Base-by-base conservation (phyloP, 2,113 vertebrate species). In the Corvus cornix region DNA sequence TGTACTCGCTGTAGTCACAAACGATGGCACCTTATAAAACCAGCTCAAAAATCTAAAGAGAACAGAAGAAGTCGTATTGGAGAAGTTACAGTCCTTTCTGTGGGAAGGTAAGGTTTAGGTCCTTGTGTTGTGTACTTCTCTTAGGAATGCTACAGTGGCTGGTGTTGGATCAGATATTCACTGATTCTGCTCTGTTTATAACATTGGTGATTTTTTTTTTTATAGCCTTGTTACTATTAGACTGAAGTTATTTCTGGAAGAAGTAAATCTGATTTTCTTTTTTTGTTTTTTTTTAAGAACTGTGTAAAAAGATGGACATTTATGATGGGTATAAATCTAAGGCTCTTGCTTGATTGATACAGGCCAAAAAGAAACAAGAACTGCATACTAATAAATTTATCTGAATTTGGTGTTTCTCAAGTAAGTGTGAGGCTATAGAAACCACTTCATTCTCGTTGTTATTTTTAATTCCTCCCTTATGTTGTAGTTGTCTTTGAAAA, bases 1-100 rank as follows among this genome's bases (percentile, higher is more conserved):
- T 99, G 99, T 95, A 98, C 95, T 81, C 98, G 99, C 85, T 99
- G 99, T 91, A 98, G 93, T 93, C 99, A 99, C 81, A 99, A 99
- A 84, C 98, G 99, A 21, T 99, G 99, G 99, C 99, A 99, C 24
- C 97, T 99, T 56, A 98, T 99, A 89, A 98, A 98, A 94, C 98
- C 97, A 43, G 93, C 89, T 51, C 98, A 96, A 46, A 99, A 97
- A 92, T 56, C 95, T 5, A 98, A 98, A 96, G 97, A 98, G 15
- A 94, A 98, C 24, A 97, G 98, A 39, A 97, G 96, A 67, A 97
- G 97, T 76, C 96, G 96, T 22, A 90, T 96, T 6, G 98, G 98
- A 55, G 99, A 98, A 90, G 98, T 99, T 90, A 99, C 99, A 0
- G 99, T 99, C 33, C 98, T 99, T 72, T 98, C 99, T 43, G 99